A percentile compares a stretch with the other conserved stretches of the same genome.
These are phyloP conservation scores for Anthopleura sola DNA, from an alignment of 64 coral and sea anemone species.

Conservation along the genomic window DNA sequence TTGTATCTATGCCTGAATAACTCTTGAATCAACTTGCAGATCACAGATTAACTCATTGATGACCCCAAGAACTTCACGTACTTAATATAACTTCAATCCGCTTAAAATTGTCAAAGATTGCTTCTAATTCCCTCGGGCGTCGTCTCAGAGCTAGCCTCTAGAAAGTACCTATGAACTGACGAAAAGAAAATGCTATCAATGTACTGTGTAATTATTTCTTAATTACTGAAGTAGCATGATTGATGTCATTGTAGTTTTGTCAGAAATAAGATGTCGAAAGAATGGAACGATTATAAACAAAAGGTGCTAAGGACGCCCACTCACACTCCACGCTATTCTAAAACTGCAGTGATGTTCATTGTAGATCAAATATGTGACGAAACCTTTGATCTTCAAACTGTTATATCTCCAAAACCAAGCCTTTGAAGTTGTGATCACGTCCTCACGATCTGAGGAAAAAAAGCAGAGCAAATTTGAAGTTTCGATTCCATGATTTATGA, in stretches of 20 bases:
- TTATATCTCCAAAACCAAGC: neutral
- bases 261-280: neutral
- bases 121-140: neutral
- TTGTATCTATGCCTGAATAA: neutral
- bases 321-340: neutral
- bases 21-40: neutral
- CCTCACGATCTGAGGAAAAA: too few relatives aligned
- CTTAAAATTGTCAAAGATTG: neutral
- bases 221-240: neutral
- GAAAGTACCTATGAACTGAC: neutral
- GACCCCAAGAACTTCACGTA: constrained; percentile 1
- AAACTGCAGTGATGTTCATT: too few relatives aligned
- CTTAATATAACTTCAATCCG: neutral
- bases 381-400: too few relatives aligned
- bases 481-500: too few relatives aligned
- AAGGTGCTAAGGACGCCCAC: neutral
- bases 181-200: neutral
- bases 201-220: neutral
- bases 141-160: neutral
- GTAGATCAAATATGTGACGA: too few relatives aligned
- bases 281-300: neutral
- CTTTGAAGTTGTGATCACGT: too few relatives aligned
- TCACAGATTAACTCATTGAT: neutral
- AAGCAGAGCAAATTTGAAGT: too few relatives aligned
- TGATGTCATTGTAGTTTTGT: constrained; percentile 4